Percentiles rank a stretch among this genome's conserved stretches.
phyloP scores from a whole-genome alignment of 1,140 invertebrate species.

The Ips nitidus region DNA sequence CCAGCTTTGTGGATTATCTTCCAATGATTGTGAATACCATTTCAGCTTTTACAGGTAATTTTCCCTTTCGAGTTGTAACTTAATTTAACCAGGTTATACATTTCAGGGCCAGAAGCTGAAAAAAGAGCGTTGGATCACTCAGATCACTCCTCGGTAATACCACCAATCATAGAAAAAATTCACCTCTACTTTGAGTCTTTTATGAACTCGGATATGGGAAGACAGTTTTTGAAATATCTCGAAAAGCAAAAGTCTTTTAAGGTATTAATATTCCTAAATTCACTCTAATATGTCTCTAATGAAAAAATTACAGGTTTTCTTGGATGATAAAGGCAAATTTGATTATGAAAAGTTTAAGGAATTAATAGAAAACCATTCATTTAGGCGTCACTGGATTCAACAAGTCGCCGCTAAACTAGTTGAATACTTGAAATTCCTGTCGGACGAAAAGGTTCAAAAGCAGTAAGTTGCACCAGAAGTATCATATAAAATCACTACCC shows the following conservation, averaged over 20 bases:
- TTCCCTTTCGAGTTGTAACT: no score
- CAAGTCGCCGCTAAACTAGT: slow-evolving; percentile 68
- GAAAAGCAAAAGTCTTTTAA: slow-evolving; percentile 65
- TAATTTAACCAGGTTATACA: no score
- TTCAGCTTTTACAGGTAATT: slow-evolving; percentile 31
- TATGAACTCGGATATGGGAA: slow-evolving; percentile 73
- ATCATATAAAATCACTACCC: not conserved
- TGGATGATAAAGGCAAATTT: slow-evolving; percentile 66
- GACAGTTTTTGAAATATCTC: slow-evolving; percentile 69
- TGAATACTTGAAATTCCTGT: slow-evolving; percentile 70
- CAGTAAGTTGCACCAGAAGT: slow-evolving; percentile 55
- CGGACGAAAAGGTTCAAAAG: slow-evolving; percentile 73
- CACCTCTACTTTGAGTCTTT: slow-evolving; percentile 79
- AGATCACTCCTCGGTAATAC: slow-evolving; percentile 71
- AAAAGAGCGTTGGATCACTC: slow-evolving; percentile 64
- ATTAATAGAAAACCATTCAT: slow-evolving; percentile 74
- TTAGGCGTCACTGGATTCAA: slow-evolving; percentile 76
- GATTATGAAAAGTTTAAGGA: slow-evolving; percentile 71
- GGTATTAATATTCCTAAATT: slow-evolving; percentile 11
- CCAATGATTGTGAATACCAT: slow-evolving; percentile 36
- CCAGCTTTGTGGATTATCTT: slow-evolving; percentile 33
- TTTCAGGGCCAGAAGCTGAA: slow-evolving; percentile 54
- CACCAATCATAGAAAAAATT: slow-evolving; percentile 71
- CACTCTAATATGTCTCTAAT: not conserved
- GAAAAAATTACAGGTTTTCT: slow-evolving; percentile 53